These are phyloP conservation scores for Setipinna tenuifilis DNA, from an alignment of 2,797 vertebrate species.

Conservation along the genomic window DNA sequence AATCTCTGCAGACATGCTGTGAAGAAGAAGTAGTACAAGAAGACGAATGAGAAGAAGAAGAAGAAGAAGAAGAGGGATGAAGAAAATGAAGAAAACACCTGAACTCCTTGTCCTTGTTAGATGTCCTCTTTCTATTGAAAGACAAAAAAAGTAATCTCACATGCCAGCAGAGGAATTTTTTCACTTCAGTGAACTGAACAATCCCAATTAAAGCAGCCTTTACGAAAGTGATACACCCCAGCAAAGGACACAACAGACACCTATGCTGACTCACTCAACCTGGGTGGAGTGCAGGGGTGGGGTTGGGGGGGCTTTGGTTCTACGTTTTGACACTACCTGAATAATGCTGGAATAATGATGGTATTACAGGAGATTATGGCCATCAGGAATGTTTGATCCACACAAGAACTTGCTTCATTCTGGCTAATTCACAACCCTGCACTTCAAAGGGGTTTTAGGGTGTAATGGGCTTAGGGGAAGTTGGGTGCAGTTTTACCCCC, in stretches of 20 bases:
- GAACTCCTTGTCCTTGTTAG: not conserved
- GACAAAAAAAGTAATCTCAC: not conserved
- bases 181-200: not conserved
- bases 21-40: not conserved
- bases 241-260: not conserved
- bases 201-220: not conserved
- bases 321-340: not conserved
- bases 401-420: constrained; percentile 23
- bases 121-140: not conserved
- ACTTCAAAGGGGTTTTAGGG: constrained; percentile 5
- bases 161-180: not conserved
- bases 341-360: constrained; percentile 25
- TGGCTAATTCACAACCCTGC: not conserved
- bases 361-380: constrained; percentile 34
- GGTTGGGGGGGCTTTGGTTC: not conserved
- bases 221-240: not conserved
- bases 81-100: not conserved
- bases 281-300: too few relatives aligned
- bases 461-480: not conserved
- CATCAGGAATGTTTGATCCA: constrained; percentile 25
- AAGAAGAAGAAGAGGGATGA: too few relatives aligned
- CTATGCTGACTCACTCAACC: not conserved
- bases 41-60: not conserved
- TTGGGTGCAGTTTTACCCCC: not conserved
- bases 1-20: not conserved